phyloP scores from a whole-genome alignment of 2,113 vertebrate species.

The Polypterus bichir region DNA sequence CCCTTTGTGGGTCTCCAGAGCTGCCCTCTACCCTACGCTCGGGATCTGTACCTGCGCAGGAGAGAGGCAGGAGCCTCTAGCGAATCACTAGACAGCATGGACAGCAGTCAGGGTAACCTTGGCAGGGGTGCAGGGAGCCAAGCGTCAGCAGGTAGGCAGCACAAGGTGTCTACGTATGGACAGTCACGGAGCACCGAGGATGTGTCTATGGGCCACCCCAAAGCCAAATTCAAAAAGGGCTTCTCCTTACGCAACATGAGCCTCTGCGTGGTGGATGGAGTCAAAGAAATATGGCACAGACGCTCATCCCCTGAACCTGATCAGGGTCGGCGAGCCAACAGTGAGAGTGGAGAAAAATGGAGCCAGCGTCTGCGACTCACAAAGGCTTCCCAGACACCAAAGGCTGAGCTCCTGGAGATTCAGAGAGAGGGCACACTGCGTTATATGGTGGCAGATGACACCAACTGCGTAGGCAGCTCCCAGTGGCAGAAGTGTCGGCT shows the following conservation, averaged over 20 bases:
- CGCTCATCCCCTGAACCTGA: slow-evolving; percentile 74
- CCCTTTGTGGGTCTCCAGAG: slow-evolving; percentile 75
- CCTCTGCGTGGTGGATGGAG: slow-evolving; percentile 83
- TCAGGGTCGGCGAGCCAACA: slow-evolving; percentile 27
- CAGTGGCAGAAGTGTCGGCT: slow-evolving; percentile 96
- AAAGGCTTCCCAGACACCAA: slow-evolving; percentile 57
- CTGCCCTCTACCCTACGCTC: slow-evolving; percentile 62
- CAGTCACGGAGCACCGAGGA: slow-evolving; percentile 92
- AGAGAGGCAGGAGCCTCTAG: slow-evolving; percentile 68
- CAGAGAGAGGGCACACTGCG: slow-evolving; percentile 84
- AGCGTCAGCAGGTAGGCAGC: slow-evolving; percentile 34
- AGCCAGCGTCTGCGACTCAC: slow-evolving; percentile 58
- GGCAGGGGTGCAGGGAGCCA: slow-evolving; percentile 30
- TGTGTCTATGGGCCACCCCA: slow-evolving; percentile 59
- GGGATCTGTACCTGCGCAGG: slow-evolving; percentile 51
- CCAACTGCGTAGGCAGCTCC: slow-evolving; percentile 66
- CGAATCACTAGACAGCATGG: slow-evolving; percentile 72
- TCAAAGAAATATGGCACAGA: slow-evolving; percentile 92
- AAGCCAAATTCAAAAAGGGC: slow-evolving; percentile 83
- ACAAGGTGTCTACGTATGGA: slow-evolving; percentile 63
- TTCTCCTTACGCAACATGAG: slow-evolving; percentile 96
- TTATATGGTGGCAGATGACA: slow-evolving; percentile 90
- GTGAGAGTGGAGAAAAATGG: slow-evolving; percentile 48
- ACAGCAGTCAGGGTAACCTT: slow-evolving; percentile 44
- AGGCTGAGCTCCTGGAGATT: slow-evolving; percentile 78